These are phyloP conservation scores for Apis laboriosa DNA, from an alignment of 1,140 invertebrate genomes.

Conservation along the genomic window DNA sequence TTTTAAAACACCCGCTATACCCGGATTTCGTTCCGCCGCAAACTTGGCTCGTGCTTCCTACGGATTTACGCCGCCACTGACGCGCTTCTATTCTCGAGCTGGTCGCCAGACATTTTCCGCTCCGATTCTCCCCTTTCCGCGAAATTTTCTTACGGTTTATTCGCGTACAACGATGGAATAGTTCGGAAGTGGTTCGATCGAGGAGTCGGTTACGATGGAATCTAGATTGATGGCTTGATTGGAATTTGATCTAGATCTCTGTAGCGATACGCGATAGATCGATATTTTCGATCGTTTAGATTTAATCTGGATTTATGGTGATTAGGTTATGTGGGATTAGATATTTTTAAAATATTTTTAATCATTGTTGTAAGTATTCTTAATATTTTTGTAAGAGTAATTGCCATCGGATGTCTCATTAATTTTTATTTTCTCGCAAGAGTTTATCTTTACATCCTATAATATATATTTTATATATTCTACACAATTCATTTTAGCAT, in stretches of 20 bases:
- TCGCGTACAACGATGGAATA: neutral
- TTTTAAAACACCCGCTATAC: constrained; percentile 62
- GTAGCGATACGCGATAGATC: neutral
- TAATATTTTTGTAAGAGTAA: too few relatives aligned
- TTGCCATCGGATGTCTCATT: too few relatives aligned
- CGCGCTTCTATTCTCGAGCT: constrained; percentile 56
- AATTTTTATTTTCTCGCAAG: too few relatives aligned
- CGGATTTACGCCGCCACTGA: constrained; percentile 53
- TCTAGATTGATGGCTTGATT: neutral
- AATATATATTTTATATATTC: too few relatives aligned
- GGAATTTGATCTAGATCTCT: neutral
- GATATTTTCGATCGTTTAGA: neutral
- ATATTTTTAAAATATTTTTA: too few relatives aligned
- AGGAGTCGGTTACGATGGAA: neutral
- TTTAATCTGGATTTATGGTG: neutral
- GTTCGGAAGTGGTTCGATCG: neutral
- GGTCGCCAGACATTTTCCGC: constrained; percentile 24
- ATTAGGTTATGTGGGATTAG: too few relatives aligned
- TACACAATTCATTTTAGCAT: too few relatives aligned
- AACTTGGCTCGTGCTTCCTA: constrained; percentile 56
- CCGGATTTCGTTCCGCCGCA: constrained; percentile 59
- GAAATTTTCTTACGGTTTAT: neutral
- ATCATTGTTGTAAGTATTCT: too few relatives aligned
- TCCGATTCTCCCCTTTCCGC: neutral
- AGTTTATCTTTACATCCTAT: too few relatives aligned